Conservation (phyloP, 2,113 vertebrate species). For the Oplegnathus fasciatus region DNA sequence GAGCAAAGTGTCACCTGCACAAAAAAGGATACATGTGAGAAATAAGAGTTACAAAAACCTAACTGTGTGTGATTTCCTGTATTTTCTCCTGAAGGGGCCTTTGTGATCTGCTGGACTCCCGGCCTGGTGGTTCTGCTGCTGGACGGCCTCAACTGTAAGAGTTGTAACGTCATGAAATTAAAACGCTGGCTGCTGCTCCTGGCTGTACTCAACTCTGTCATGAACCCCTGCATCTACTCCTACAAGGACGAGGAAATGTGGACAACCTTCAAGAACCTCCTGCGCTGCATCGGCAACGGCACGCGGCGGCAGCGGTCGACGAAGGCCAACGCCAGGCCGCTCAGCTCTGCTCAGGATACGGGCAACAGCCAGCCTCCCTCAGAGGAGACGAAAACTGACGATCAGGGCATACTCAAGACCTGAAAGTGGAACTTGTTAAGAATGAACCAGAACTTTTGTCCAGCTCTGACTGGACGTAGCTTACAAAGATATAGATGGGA, state of each 20-base stretch:
- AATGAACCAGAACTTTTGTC: slow-evolving; percentile 3
- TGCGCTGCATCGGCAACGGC: slow-evolving; percentile 88
- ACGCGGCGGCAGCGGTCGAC: slow-evolving; percentile 87
- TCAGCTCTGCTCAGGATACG: slow-evolving; percentile 85
- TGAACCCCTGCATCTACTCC: slow-evolving; percentile 99
- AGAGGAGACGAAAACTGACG: slow-evolving; percentile 75
- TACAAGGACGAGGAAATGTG: slow-evolving; percentile 99
- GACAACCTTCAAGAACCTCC: slow-evolving; percentile 92
- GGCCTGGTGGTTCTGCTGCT: slow-evolving; percentile 93
- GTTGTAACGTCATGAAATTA: slow-evolving; percentile 87
- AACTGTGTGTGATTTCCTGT: background rate
- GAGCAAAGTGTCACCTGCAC: background rate
- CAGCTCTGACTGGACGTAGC: background rate
- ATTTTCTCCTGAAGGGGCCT: slow-evolving; percentile 87
- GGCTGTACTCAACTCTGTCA: slow-evolving; percentile 94
- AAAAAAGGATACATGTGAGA: background rate
- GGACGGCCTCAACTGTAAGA: slow-evolving; percentile 90
- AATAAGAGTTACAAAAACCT: background rate
- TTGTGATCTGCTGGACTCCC: slow-evolving; percentile 98
- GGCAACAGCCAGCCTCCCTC: slow-evolving; percentile 74
- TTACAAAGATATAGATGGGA: slow-evolving; percentile 31
- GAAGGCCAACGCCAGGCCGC: slow-evolving; percentile 85
- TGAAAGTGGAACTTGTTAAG: slow-evolving; percentile 45
- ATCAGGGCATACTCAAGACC: slow-evolving; percentile 65
- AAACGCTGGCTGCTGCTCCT: slow-evolving; percentile 96